Evolutionary conservation across 2,113 vertebrate species (phyloP).

Genomic region (Chauna torquata): DNA sequence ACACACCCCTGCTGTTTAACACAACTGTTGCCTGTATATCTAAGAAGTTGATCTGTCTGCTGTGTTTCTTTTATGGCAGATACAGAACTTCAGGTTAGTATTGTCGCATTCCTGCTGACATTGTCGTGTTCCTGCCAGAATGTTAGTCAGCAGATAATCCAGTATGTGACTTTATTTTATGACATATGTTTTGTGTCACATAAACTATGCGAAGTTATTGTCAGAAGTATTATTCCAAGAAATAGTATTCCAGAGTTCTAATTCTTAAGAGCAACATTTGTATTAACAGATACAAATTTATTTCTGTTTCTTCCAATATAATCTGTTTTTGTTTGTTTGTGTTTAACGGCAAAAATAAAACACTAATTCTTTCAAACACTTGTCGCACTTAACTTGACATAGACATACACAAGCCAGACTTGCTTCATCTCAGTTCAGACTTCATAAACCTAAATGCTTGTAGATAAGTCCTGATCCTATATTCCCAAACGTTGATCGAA

Average conservation of each 20-base stretch:
- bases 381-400: background rate
- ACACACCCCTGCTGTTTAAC: rapidly evolving
- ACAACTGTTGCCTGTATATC: background rate
- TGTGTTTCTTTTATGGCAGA: background rate
- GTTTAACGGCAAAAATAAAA: background rate
- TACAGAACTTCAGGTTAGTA: background rate
- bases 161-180: background rate
- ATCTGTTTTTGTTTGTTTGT: background rate
- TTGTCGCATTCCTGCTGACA: background rate
- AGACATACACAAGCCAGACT: background rate
- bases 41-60: background rate
- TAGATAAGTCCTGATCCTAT: background rate
- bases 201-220: background rate
- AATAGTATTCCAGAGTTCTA: background rate
- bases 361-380: background rate
- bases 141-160: background rate
- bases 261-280: background rate
- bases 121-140: background rate
- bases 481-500: background rate
- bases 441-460: background rate
- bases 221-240: background rate
- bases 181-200: background rate
- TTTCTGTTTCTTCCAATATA: background rate
- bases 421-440: background rate
- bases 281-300: background rate